Base-by-base conservation (phyloP, 1,140 invertebrate genomes). In the Hycleus cichorii region DNA sequence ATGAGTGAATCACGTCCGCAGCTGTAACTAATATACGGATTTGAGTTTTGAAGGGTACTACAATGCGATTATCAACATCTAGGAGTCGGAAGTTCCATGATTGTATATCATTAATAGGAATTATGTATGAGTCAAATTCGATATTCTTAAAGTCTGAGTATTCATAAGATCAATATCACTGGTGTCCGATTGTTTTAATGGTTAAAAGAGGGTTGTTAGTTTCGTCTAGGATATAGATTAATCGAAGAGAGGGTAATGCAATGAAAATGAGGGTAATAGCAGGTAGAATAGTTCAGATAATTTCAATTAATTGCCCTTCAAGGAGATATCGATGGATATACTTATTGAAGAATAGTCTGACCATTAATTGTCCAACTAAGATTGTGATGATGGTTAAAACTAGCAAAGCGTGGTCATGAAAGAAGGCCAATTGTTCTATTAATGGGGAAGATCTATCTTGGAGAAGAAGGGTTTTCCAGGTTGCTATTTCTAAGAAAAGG, bases 131-230 rank as follows among this genome's bases (percentile, higher is more conserved):
- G 69, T 85, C 80, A 79, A 85, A 83, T 74, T 81, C 76, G 67
- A 82, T 69, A 62, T 77, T 71, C 58, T 73, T 69, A 76, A 83
- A 81, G 75, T 82, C 78, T 58, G 75, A 75, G 73, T 83, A 84
- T 77, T 85, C 82, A 76, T 85, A 86, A 42, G 69, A 77, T 82
- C 83, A 86, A 68, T 83, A 85, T 78, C 81, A 86, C 77, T 85
- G 83, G 74, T 85, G 81, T 0, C 81, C 82, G 67, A 83, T 77
- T 48, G 74, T 58, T 79, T 85, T 85, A 69, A 85, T 60, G 25
- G 79, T 78, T 53, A 84, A 68, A 47, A 69, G 59, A 44, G 78
- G 75, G 58, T 75, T 71, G 64, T 75, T 75, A 58, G 77, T 69
- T 78, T 84, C 80, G 74, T 85, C 82, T 63, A 82, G 58, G 67